Conservation (phyloP, 1,140 invertebrate genomes). For the Drosophila bocqueti region DNA sequence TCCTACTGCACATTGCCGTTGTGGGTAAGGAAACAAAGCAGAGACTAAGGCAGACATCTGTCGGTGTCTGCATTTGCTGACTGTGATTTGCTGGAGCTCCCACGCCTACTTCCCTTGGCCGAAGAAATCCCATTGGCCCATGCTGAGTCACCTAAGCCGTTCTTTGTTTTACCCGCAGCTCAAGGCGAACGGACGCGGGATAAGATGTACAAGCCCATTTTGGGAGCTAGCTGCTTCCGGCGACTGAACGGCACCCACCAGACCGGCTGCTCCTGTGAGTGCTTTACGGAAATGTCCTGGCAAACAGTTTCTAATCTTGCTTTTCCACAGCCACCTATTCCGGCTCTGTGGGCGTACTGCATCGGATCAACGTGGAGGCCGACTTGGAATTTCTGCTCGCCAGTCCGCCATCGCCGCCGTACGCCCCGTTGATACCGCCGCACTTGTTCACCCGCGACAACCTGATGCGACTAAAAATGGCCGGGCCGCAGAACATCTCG, state of each 20-base stretch:
- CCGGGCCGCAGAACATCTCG: conserved; percentile 86
- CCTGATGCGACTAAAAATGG: conserved; percentile 85
- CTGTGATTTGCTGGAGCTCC: neutral
- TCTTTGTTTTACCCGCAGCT: conserved; percentile 37
- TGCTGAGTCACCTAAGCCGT: conserved; percentile 54
- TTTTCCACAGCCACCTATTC: conserved; percentile 86
- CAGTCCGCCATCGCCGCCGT: conserved; percentile 89
- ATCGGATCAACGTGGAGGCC: conserved; percentile 87
- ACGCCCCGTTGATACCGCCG: conserved; percentile 89
- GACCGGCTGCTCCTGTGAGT: conserved; percentile 95
- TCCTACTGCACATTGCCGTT: conserved; percentile 36
- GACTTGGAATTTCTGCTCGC: conserved; percentile 91
- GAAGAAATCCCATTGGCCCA: neutral
- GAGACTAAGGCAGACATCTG: neutral
- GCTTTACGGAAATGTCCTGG: neutral
- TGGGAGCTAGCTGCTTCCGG: conserved; percentile 92
- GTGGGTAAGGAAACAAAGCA: conserved; percentile 36
- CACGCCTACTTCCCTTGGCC: conserved; percentile 4
- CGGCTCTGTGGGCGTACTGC: conserved; percentile 94
- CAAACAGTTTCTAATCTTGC: neutral
- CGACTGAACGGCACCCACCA: conserved; percentile 96
- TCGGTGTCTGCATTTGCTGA: neutral
- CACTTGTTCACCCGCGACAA: conserved; percentile 87
- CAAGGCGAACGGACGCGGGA: conserved; percentile 88
- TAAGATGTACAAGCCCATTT: conserved; percentile 92